These are phyloP conservation scores for Melipona quadrifasciata DNA, from an alignment of 1,140 invertebrate species.

Conservation along the genomic window DNA sequence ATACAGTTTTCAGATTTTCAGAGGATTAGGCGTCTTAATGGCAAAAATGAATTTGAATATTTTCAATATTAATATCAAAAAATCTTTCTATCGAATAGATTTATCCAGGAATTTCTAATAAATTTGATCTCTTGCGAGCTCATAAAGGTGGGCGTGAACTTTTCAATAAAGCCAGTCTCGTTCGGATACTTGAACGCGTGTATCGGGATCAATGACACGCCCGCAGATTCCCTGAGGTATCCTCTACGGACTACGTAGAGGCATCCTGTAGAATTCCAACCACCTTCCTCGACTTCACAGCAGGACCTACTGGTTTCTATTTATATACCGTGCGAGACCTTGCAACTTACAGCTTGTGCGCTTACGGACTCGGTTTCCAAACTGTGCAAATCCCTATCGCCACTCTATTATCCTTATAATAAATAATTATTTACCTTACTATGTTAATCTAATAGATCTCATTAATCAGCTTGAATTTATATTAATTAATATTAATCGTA, in stretches of 20 bases:
- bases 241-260: conserved; percentile 70
- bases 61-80: background rate
- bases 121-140: conserved; percentile 32
- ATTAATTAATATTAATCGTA: background rate
- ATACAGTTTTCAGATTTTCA: background rate
- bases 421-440: background rate
- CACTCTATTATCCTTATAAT: background rate
- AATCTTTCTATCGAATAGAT: conserved; percentile 6
- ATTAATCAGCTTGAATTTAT: background rate
- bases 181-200: conserved; percentile 61
- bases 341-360: conserved; percentile 58
- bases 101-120: background rate
- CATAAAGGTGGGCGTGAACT: conserved; percentile 67
- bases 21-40: background rate
- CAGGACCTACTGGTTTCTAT: conserved; percentile 80
- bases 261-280: conserved; percentile 76
- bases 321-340: conserved; percentile 74
- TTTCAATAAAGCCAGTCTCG: conserved; percentile 62
- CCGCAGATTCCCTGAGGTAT: conserved; percentile 70
- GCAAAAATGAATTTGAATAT: background rate
- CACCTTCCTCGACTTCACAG: conserved; percentile 74
- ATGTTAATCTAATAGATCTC: background rate
- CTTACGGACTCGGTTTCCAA: conserved; percentile 43
- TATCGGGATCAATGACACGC: conserved; percentile 77
- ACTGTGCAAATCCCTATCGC: conserved; percentile 32